Percentiles rank a stretch among this genome's conserved stretches.
These are phyloP conservation scores for Geophilus truncorum DNA, from an alignment of 2,888 invertebrate genomes.

Conservation along the genomic window DNA sequence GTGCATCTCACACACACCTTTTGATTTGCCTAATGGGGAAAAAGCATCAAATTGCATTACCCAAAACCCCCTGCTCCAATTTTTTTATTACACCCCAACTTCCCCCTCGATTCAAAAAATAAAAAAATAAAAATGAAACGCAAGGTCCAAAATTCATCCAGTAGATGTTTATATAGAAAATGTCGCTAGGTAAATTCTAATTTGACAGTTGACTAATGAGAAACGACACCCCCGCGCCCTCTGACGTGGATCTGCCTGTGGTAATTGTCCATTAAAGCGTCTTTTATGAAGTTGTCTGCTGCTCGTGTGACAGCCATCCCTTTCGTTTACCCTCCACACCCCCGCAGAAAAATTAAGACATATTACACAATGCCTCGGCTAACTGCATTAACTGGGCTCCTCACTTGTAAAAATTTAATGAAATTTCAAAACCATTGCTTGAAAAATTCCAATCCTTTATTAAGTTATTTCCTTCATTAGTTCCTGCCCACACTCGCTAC, in stretches of 20 bases:
- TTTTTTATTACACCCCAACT: not conserved
- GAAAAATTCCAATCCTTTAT: constrained; percentile 12
- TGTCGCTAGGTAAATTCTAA: constrained; percentile 15
- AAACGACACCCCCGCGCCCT: constrained; percentile 17
- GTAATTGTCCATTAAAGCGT: constrained; percentile 27
- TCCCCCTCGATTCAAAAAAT: not conserved
- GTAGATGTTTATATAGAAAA: not conserved
- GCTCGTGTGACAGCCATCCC: constrained; percentile 25
- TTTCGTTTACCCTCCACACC: not conserved
- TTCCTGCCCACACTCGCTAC: not conserved
- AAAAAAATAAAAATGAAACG: no score
- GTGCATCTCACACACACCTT: not conserved
- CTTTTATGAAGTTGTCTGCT: constrained; percentile 27
- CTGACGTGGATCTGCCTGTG: constrained; percentile 3
- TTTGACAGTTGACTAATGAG: constrained; percentile 21
- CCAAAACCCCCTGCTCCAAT: not conserved
- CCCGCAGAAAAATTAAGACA: constrained; percentile 7
- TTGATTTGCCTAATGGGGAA: constrained; percentile 7
- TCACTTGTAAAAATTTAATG: constrained; percentile 22
- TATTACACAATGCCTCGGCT: constrained; percentile 14
- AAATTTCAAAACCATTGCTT: constrained; percentile 18
- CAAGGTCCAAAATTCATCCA: not conserved
- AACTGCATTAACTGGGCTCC: constrained; percentile 15
- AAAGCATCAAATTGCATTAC: not conserved
- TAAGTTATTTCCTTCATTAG: constrained; percentile 21